Base-by-base conservation (phyloP, 1,140 invertebrate genomes). In the Sweltsa coloradensis region DNA sequence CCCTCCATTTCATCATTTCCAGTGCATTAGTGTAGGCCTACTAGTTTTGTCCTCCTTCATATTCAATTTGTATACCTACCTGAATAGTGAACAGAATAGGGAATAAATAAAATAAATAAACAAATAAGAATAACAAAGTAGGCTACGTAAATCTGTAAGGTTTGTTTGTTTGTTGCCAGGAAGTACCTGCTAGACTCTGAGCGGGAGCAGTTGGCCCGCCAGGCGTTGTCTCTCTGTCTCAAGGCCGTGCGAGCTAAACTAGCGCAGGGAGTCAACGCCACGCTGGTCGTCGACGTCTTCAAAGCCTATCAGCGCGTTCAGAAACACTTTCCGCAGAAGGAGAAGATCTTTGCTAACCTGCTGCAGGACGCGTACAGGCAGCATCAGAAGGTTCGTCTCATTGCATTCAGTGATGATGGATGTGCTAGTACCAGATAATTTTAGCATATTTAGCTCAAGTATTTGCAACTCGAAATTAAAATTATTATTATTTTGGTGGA, bases 121-220 rank as follows among this genome's bases (percentile, higher is more conserved):
- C n/a, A n/a, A n/a, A n/a, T n/a, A n/a, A n/a, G n/a, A n/a, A n/a
- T n/a, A n/a, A n/a, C n/a, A n/a, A n/a, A n/a, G n/a, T n/a, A n/a
- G n/a, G n/a, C n/a, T n/a, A n/a, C n/a, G n/a, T n/a, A n/a, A n/a
- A n/a, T n/a, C n/a, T n/a, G n/a, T n/a, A n/a, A n/a, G n/a, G n/a
- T n/a, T n/a, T n/a, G n/a, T n/a, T n/a, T n/a, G n/a, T n/a, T n/a
- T n/a, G n/a, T 47, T 60, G 62, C 36, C 57, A 81, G 79, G 54
- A 81, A 82, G 61, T 92, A 89, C 60, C 71, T 92, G 34, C 70
- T 84, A 42, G 85, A 90, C 61, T 74, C 74, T 3, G 87, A 91
- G 61, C 73, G 86, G 49, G 75, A 82, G 53, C 77, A 85, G 53
- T 67, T 87, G 49, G 78, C 82, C 1, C 74, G 80, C 40, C 79